A percentile compares a stretch with the other conserved stretches of the same genome.
Evolutionary conservation across 1,140 invertebrate genomes (phyloP).

Genomic region (Drosophila nebulosa): DNA sequence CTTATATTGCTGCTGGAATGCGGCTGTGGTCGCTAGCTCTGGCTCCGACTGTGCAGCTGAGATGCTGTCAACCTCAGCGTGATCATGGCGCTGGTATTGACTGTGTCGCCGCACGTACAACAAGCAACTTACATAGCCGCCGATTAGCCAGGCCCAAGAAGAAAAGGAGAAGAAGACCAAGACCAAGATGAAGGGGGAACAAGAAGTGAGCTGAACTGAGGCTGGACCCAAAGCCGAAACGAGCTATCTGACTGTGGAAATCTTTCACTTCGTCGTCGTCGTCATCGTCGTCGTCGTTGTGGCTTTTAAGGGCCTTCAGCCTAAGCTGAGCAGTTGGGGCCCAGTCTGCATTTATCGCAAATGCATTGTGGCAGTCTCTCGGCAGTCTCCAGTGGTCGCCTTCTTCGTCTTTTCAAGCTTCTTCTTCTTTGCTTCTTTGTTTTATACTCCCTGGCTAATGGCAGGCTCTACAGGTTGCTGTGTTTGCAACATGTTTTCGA

Average conservation of each 20-base stretch:
- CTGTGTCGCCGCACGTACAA: slow-evolving; percentile 77
- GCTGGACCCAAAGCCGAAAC: slow-evolving; percentile 31
- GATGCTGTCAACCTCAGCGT: slow-evolving; percentile 8
- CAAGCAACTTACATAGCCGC: slow-evolving; percentile 77
- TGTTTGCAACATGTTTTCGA: slow-evolving; percentile 72
- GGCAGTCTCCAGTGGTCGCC: not conserved
- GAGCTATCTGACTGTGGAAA: slow-evolving; percentile 74
- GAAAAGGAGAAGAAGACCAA: slow-evolving; percentile 40
- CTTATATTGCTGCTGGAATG: slow-evolving; percentile 69
- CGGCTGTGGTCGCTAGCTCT: slow-evolving; percentile 61
- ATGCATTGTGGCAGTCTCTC: slow-evolving; percentile 69
- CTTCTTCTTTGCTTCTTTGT: slow-evolving; percentile 42
- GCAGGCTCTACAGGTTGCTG: slow-evolving; percentile 74
- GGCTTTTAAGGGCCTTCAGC: slow-evolving; percentile 60
- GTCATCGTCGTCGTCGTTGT: slow-evolving; percentile 15
- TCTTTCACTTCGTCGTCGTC: slow-evolving; percentile 54
- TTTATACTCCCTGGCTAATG: slow-evolving; percentile 74
- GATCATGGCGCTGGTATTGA: slow-evolving; percentile 2
- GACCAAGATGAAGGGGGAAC: not conserved
- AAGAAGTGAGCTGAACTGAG: not conserved
- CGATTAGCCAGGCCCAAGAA: slow-evolving; percentile 71
- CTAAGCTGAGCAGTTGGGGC: slow-evolving; percentile 9
- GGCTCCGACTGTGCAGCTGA: slow-evolving; percentile 5
- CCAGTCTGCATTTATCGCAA: slow-evolving; percentile 53
- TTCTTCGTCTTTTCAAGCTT: slow-evolving; percentile 1